A percentile compares a stretch with the other conserved stretches of the same genome.
phyloP scores from a whole-genome alignment of 1,140 invertebrate genomes.

The Magallana gigas region DNA sequence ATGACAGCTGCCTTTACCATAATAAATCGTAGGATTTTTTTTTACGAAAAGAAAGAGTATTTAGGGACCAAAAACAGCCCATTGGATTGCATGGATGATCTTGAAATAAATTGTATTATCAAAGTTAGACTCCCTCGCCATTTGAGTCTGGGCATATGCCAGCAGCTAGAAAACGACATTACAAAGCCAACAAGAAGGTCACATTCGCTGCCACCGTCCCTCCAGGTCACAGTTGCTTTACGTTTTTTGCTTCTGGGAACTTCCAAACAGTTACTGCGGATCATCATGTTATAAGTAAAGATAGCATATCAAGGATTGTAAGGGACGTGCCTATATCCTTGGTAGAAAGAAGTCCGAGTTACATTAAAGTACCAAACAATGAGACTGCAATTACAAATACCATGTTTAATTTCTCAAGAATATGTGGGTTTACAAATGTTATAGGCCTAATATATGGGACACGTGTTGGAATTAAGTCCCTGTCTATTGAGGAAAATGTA shows the following conservation, averaged over 20 bases:
- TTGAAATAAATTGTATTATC: too few relatives aligned
- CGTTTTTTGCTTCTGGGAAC: background rate
- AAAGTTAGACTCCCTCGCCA: too few relatives aligned
- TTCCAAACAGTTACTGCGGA: background rate
- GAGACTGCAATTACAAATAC: background rate
- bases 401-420: slow-evolving; percentile 3
- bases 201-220: background rate
- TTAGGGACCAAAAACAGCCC: too few relatives aligned
- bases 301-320: background rate
- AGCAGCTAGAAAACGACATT: background rate
- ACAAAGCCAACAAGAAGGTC: background rate
- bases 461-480: background rate
- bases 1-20: too few relatives aligned
- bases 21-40: too few relatives aligned
- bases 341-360: background rate
- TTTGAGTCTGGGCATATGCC: background rate
- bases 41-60: too few relatives aligned
- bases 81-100: too few relatives aligned
- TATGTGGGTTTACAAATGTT: background rate
- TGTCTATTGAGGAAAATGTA: background rate
- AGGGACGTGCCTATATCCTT: background rate
- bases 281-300: background rate
- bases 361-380: too few relatives aligned
- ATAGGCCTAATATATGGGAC: background rate
- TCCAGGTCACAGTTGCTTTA: background rate